Base-by-base conservation (phyloP, 2,888 invertebrate genomes). In the Lithophane semibrunnea region DNA sequence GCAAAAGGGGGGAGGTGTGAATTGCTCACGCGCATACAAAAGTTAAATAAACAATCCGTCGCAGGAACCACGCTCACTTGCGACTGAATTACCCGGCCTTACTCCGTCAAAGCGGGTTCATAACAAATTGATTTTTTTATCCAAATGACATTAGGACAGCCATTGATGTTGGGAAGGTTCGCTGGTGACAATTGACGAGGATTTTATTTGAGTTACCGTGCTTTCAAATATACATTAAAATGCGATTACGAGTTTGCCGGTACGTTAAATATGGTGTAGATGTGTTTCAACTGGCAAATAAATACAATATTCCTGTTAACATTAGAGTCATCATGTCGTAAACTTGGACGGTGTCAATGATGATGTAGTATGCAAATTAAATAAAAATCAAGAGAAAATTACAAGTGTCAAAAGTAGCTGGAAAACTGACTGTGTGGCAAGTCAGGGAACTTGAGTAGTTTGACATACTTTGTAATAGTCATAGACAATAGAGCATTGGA, bases 41-140 rank as follows among this genome's bases (percentile, higher is more conserved):
- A 92, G 90, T 88, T 88, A 89, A 90, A 90, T 79, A 79, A 79
- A 92, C 91, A 91, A 88, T 89, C 90, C 88, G 80, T 80, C 75
- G 86, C 95, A 94, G 96, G 96, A 96, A 94, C 82, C 90, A 94
- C 94, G 96, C 92, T 94, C 93, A 93, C 94, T 95, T 95, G 92
- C 85, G 85, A 90, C 90, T 89, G 91, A 94, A 95, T 95, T 94
- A 90, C 89, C 90, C 88, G 88, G 86, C 90, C 90, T 92, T 90
- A 91, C 88, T 84, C 73, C 72, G 77, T 64, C 79, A 88, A 86
- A 89, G 77, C 82, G 82, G 74, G 85, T 86, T 93, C 91, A 92
- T 94, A 92, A 94, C 93, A 93, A 94, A 94, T 93, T 93, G 94
- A 92, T 93, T 93, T 92, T 93, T 92, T 92, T 92, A 92, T 75